These are phyloP conservation scores for Apodemia hepburni DNA, from an alignment of 2,888 invertebrate genomes.

Conservation along the genomic window DNA sequence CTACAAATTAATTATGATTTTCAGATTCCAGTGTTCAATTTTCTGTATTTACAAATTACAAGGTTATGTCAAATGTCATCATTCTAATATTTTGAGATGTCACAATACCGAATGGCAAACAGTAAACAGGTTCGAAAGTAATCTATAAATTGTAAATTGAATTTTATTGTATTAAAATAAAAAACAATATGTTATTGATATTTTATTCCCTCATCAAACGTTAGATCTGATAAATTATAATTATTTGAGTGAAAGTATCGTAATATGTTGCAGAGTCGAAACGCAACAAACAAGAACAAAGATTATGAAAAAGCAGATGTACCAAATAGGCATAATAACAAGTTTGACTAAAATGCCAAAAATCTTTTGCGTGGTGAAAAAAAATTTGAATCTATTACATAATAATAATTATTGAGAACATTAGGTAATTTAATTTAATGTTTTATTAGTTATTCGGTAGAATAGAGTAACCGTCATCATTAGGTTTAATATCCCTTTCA, in stretches of 20 bases:
- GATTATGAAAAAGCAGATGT: background rate
- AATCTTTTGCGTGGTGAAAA: background rate
- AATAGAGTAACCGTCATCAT: conserved; percentile 20
- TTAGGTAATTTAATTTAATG: background rate
- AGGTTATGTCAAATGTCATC: background rate
- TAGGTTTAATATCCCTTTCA: conserved; percentile 25
- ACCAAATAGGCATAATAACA: background rate
- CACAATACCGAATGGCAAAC: background rate
- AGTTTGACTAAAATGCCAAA: background rate
- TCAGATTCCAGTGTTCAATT: too few species aligned
- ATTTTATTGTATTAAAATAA: too few species aligned
- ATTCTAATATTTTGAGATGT: background rate
- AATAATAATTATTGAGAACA: background rate
- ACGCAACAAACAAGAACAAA: background rate
- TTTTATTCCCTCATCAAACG: background rate
- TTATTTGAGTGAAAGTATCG: background rate
- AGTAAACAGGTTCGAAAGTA: background rate
- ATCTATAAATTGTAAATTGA: background rate
- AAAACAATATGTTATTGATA: background rate
- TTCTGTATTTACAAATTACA: background rate
- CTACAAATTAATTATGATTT: background rate
- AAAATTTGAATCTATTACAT: background rate
- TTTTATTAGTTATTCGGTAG: conserved; percentile 18
- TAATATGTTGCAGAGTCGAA: background rate
- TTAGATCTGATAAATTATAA: background rate